phyloP scores from a whole-genome alignment of 2,888 invertebrate genomes.

The Gisinianus flammeolus region DNA sequence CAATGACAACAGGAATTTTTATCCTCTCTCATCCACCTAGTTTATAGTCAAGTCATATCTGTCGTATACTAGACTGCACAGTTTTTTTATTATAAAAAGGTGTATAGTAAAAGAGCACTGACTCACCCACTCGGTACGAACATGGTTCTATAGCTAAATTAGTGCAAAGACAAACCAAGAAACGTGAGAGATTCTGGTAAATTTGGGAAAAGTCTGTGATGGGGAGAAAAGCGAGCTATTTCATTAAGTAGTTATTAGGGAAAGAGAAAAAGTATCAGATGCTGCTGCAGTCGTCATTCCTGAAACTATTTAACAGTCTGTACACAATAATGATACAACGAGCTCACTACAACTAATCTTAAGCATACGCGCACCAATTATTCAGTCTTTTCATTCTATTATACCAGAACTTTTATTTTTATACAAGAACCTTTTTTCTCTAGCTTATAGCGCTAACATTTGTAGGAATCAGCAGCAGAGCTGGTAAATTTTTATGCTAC shows the following conservation, averaged over 20 bases:
- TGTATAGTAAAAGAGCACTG: too few relatives aligned
- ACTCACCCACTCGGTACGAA: too few relatives aligned
- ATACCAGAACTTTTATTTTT: too few relatives aligned
- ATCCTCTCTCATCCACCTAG: background rate
- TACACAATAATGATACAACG: background rate
- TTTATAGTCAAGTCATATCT: background rate
- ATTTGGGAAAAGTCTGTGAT: background rate
- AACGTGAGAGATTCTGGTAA: background rate
- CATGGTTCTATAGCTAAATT: too few relatives aligned
- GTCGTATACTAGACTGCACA: too few relatives aligned
- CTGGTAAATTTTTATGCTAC: too few relatives aligned
- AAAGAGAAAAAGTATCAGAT: background rate
- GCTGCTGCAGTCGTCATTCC: background rate
- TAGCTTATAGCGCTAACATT: too few relatives aligned
- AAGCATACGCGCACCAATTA: conserved; percentile 30
- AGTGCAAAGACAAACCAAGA: background rate
- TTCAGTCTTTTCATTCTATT: background rate
- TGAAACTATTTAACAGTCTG: background rate
- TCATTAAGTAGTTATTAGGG: background rate
- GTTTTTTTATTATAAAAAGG: too few relatives aligned
- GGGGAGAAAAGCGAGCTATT: background rate
- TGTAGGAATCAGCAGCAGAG: too few relatives aligned
- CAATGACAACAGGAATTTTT: conserved; percentile 31
- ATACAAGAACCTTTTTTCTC: too few relatives aligned
- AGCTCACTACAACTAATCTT: background rate